A percentile compares a stretch with the other conserved stretches of the same genome.
These are phyloP conservation scores for Clistopyga incitator DNA, from an alignment of 2,888 invertebrate species.

Conservation along the genomic window DNA sequence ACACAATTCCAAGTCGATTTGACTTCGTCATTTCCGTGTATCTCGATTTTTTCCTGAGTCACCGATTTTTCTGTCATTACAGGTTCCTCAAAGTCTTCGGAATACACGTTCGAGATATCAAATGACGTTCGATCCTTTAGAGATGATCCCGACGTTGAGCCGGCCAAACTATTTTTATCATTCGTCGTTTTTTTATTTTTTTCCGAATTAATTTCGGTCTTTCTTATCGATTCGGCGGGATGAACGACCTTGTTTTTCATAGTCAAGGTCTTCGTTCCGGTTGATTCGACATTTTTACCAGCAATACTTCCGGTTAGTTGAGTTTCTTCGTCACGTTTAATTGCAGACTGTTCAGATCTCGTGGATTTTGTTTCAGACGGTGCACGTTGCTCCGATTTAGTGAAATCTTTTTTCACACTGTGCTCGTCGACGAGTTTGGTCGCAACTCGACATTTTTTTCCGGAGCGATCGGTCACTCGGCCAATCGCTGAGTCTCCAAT, in stretches of 20 bases:
- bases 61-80: conserved; percentile 28
- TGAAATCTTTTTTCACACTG: conserved; percentile 39
- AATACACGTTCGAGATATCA: conserved; percentile 65
- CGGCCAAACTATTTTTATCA: conserved; percentile 28
- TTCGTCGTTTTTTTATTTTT: neutral
- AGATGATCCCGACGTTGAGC: conserved; percentile 57
- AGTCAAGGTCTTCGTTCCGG: neutral
- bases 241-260: neutral
- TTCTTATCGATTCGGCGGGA: neutral
- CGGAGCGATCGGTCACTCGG: neutral
- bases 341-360: neutral
- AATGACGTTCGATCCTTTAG: conserved; percentile 66
- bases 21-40: neutral
- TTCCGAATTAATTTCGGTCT: conserved; percentile 1
- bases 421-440: conserved; percentile 42
- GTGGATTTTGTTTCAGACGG: neutral
- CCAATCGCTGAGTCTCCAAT: conserved; percentile 37
- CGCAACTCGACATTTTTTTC: conserved; percentile 13
- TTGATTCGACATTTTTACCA: conserved; percentile 29
- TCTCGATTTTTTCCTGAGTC: conserved; percentile 1
- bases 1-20: neutral
- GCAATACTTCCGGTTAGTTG: neutral
- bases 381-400: conserved; percentile 22
- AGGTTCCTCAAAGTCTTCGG: conserved; percentile 62
- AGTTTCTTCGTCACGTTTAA: neutral